phyloP scores from a whole-genome alignment of 2,113 vertebrate genomes.

The Zapornia atra region DNA sequence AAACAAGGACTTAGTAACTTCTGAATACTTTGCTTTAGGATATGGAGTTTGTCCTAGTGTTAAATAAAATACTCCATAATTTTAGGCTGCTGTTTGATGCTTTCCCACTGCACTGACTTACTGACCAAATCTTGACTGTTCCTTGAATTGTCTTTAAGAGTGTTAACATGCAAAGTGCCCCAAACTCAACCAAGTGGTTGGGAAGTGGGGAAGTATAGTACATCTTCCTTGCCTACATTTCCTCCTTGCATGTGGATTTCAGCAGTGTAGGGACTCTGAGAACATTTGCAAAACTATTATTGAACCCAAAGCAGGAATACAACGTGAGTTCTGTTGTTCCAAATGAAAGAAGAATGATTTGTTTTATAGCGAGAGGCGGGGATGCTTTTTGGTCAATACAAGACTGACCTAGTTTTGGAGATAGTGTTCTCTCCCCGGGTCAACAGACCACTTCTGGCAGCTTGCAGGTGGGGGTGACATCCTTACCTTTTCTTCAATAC shows the following conservation, averaged over 20 bases:
- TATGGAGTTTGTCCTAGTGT: neutral
- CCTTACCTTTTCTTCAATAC: conserved; percentile 26
- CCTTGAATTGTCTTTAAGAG: neutral
- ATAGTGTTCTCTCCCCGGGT: neutral
- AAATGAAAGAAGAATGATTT: neutral
- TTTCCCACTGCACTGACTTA: neutral
- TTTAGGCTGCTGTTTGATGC: neutral
- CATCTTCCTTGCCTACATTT: neutral
- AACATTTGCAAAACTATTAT: neutral
- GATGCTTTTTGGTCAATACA: neutral
- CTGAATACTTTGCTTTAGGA: neutral
- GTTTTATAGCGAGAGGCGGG: neutral
- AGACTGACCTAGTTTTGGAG: neutral
- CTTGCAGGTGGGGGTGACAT: conserved; percentile 53
- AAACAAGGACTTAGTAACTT: neutral
- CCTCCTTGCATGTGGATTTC: neutral
- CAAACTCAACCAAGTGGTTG: neutral
- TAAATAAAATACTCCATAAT: neutral
- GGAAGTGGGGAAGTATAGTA: neutral
- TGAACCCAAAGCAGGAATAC: neutral
- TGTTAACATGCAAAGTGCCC: neutral
- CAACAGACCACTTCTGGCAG: conserved; percentile 12
- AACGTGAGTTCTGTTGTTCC: neutral
- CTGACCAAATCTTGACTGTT: neutral
- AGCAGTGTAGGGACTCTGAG: neutral